A percentile compares a stretch with the other conserved stretches of the same genome.
Conservation (phyloP, 2,888 invertebrate genomes). For the Halictus quadricinctus region DNA sequence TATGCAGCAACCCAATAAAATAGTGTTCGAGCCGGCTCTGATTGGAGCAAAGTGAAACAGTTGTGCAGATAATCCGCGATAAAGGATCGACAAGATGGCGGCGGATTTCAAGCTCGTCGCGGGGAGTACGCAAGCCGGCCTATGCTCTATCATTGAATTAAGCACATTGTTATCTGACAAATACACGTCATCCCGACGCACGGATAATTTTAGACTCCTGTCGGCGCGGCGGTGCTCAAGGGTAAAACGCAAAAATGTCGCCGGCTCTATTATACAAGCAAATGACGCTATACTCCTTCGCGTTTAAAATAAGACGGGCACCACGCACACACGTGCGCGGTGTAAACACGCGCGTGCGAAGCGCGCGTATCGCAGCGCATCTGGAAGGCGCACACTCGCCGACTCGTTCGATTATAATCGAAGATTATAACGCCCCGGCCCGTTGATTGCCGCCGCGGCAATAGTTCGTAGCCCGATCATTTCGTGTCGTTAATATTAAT, state of each 20-base stretch:
- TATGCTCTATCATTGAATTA: conserved; percentile 12
- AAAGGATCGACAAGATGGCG: not conserved
- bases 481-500: conserved; percentile 45
- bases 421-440: conserved; percentile 27
- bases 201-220: conserved; percentile 27
- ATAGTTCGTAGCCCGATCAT: conserved; percentile 34
- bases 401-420: conserved; percentile 26
- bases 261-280: conserved; percentile 35
- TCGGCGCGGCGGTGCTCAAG: conserved; percentile 17
- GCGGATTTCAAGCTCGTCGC: not conserved
- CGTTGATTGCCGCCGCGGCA: conserved; percentile 13
- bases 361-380: not conserved
- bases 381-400: conserved; percentile 3
- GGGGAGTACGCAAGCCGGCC: not conserved
- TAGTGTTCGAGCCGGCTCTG: not conserved
- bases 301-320: conserved; percentile 35
- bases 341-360: not conserved
- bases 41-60: not conserved
- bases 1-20: not conserved
- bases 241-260: conserved; percentile 18
- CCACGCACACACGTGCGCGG: not conserved
- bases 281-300: conserved; percentile 30
- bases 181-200: conserved; percentile 19
- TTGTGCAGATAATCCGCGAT: not conserved
- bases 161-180: conserved; percentile 20